A percentile compares a stretch with the other conserved stretches of the same genome.
Evolutionary conservation across 2,888 invertebrate genomes (phyloP).

Genomic region (Eristalis tenax): DNA sequence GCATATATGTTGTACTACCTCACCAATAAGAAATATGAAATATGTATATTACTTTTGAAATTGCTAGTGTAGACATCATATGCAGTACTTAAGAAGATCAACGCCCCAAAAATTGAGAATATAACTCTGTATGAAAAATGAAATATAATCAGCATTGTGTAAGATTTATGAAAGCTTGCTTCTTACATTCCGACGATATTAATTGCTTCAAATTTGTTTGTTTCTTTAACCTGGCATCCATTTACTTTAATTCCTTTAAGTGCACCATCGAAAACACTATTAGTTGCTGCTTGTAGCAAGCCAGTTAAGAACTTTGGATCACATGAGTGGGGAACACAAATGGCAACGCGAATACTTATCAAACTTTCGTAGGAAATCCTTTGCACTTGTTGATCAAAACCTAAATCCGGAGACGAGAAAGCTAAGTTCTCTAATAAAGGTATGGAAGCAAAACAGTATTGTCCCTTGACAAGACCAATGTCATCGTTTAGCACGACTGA

Average conservation of each 20-base stretch:
- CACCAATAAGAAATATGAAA: background rate
- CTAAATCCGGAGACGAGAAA: background rate
- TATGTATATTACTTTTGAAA: conserved; percentile 14
- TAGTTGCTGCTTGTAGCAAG: conserved; percentile 25
- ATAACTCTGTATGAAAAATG: conserved; percentile 16
- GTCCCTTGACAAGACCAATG: conserved; percentile 32
- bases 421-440: conserved; percentile 4
- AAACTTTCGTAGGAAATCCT: conserved; percentile 2
- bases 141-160: background rate
- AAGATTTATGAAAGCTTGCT: background rate
- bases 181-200: conserved; percentile 56
- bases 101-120: conserved; percentile 38
- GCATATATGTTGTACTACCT: background rate
- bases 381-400: conserved; percentile 2
- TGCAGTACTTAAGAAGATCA: conserved; percentile 36
- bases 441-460: conserved; percentile 50
- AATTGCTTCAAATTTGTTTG: conserved; percentile 23
- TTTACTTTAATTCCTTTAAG: conserved; percentile 25
- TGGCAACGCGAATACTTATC: conserved; percentile 28
- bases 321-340: conserved; percentile 57
- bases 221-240: conserved; percentile 18
- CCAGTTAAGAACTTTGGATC: conserved; percentile 18
- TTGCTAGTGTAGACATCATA: conserved; percentile 35
- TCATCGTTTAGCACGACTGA: conserved; percentile 19
- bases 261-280: conserved; percentile 8